phyloP scores from a whole-genome alignment of 2,113 vertebrate genomes.

The Aleadryas rufinucha region DNA sequence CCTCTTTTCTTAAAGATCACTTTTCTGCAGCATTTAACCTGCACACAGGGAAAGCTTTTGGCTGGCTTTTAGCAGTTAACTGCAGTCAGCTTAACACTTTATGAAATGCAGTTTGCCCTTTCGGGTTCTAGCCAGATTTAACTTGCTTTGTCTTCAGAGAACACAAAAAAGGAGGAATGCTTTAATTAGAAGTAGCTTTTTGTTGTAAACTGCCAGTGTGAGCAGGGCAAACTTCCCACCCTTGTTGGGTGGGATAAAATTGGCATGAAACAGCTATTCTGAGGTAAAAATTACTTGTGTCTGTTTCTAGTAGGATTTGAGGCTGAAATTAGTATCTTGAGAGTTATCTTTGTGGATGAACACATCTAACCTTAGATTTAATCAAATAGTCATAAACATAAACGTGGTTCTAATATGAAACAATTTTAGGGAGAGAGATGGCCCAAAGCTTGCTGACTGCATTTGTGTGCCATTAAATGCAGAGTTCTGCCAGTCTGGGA shows the following conservation, averaged over 20 bases:
- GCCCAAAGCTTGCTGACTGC: background rate
- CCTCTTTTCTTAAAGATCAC: background rate
- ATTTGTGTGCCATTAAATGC: background rate
- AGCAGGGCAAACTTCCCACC: background rate
- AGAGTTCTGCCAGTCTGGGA: background rate
- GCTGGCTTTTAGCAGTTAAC: conserved; percentile 10
- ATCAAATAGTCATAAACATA: background rate
- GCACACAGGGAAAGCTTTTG: background rate
- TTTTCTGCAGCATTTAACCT: background rate
- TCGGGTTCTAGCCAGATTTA: background rate
- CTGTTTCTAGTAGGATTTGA: background rate
- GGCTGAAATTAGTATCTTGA: background rate
- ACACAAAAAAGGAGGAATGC: background rate
- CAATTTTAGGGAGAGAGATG: background rate
- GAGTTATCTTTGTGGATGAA: background rate
- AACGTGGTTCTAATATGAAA: background rate
- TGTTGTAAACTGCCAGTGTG: background rate
- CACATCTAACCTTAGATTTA: background rate
- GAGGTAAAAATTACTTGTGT: background rate
- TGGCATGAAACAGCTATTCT: background rate
- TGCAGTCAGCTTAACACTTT: background rate
- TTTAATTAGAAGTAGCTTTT: conserved; percentile 10
- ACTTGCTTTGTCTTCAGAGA: conserved; percentile 6
- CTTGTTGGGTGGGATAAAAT: background rate
- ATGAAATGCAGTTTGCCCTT: conserved; percentile 36